Conservation (phyloP, 2,113 vertebrate species). For the Rhegmatorhina hoffmannsi region DNA sequence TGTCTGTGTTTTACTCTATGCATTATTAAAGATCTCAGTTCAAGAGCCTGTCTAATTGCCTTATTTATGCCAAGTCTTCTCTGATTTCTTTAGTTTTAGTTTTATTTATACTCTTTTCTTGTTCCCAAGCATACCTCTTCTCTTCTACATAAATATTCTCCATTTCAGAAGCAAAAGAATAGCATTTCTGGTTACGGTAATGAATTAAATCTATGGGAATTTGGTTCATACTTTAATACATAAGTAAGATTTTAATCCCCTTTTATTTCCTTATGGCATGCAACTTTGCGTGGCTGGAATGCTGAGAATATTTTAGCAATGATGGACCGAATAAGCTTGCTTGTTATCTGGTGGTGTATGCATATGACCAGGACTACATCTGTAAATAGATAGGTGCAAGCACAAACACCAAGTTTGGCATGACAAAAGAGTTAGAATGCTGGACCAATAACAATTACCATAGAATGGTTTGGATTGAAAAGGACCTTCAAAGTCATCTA, state of each 20-base stretch:
- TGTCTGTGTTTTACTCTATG: conserved; percentile 37
- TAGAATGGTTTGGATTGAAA: neutral
- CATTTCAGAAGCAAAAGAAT: neutral
- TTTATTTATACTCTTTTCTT: neutral
- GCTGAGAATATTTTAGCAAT: neutral
- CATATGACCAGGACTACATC: neutral
- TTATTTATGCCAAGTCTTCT: conserved; percentile 39
- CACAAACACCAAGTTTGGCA: neutral
- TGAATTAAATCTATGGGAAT: neutral
- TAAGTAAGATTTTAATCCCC: neutral
- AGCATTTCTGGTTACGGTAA: neutral
- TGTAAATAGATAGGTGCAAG: neutral
- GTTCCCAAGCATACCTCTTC: neutral
- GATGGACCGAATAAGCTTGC: neutral
- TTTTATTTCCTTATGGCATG: neutral
- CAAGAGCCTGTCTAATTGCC: conserved; percentile 46
- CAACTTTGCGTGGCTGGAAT: neutral
- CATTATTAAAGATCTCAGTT: conserved; percentile 58
- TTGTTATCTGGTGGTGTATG: neutral
- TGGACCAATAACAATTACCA: neutral
- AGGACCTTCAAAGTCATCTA: neutral
- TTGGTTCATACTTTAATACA: neutral
- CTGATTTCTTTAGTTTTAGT: conserved; percentile 17
- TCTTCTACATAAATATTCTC: neutral
- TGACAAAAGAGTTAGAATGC: neutral